Evolutionary conservation across 2,797 vertebrate species (phyloP), one percentile per base, ranked within the genome.

Genomic region (Peromyscus aztecus): DNA sequence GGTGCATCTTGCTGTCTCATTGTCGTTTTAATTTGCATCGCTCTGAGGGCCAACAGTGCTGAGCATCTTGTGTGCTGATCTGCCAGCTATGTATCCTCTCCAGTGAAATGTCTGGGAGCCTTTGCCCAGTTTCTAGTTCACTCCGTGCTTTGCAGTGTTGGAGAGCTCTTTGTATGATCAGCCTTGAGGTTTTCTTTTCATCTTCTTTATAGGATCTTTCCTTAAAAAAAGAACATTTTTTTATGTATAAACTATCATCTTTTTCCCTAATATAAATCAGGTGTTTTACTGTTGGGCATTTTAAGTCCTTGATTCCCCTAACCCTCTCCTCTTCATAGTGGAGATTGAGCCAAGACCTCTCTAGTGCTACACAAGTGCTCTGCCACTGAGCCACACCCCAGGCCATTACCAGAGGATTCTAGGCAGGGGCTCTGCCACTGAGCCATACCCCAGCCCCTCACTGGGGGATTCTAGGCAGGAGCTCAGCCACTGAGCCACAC

Each of bases 21-120:
- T 71, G 71, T 82, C 81, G 27, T 55, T 67, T 82, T 34, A 43
- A 83, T 96, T 94, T 75, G 93, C 80, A 55, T 90, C 57, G 94
- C 86, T 76, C 63, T 82, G 52, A 46, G 59, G 49, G 67, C 82
- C 95, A 17, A 46, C 13, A 43, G 34, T 69, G 61, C 52, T 24
- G 75, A 67, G n/a, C 63, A 23, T 49, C 75, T 92, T 92, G 4
- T 46, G 49, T 81, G 87, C 93, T 91, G 55, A 67, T 77, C 89
- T 92, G 91, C 89, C 94, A 96, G 46, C 67, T 57, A 4, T n/a
- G 0, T 31, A 11, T 82, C 65, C 31, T 95, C 52, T 24, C 91
- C 31, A 40, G 52, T 31, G 34, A 91, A 49, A 52, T 73, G 77
- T 81, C 85, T 73, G 1, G 34, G 80, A 65, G 81, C 40, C 82